Conservation (phyloP, 92 coral and sea anemone genomes). For the Zoanthus solanderi region DNA sequence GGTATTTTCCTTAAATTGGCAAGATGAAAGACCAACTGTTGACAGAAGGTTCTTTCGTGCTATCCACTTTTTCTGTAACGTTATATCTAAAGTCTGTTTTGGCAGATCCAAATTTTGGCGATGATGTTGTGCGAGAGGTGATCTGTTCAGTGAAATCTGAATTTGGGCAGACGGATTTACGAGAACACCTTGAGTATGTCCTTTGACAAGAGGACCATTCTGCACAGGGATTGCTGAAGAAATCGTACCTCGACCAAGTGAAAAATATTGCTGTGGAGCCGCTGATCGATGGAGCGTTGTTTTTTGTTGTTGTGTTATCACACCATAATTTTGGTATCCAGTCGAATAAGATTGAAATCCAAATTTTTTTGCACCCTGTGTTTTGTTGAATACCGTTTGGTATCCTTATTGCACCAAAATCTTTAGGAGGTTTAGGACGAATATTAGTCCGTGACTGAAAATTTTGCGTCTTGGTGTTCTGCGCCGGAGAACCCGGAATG, state of each 20-base stretch:
- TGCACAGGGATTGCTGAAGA: background rate
- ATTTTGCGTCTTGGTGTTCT: background rate
- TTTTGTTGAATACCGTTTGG: background rate
- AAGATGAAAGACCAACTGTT: background rate
- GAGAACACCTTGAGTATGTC: background rate
- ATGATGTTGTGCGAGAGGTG: background rate
- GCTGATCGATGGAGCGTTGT: background rate
- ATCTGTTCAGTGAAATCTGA: background rate
- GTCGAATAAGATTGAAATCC: background rate
- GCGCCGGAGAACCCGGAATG: background rate
- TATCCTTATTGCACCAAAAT: background rate
- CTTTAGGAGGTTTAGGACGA: background rate
- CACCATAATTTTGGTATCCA: background rate
- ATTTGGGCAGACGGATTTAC: background rate
- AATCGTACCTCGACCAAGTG: background rate
- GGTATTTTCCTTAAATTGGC: constrained; percentile 21
- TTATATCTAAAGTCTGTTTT: background rate
- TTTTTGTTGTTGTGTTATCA: background rate
- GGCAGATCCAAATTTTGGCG: background rate
- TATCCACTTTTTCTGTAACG: background rate
- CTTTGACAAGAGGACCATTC: background rate
- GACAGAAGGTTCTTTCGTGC: background rate
- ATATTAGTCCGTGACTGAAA: background rate
- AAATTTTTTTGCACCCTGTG: background rate
- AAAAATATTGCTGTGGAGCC: background rate